Evolutionary conservation across 2,113 vertebrate genomes (phyloP).

Genomic region (Mirounga angustirostris): DNA sequence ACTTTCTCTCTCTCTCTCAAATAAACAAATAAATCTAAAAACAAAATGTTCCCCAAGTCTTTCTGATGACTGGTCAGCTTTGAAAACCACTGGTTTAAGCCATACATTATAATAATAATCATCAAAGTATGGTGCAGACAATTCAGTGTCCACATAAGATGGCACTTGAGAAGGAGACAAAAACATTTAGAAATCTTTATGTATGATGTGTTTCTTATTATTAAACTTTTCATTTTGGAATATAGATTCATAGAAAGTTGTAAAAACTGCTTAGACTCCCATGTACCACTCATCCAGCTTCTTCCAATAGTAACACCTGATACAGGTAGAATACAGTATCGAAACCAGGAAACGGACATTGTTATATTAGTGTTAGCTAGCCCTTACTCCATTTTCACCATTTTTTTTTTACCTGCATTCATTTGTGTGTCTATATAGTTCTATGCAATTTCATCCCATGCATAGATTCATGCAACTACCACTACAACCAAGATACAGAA

Average conservation of each 20-base stretch:
- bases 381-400: neutral
- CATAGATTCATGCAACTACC: neutral
- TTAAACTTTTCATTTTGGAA: constrained; percentile 20
- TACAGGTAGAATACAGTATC: neutral
- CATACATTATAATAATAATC: neutral
- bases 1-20: neutral
- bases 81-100: neutral
- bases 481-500: neutral
- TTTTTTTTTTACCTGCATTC: neutral
- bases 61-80: neutral
- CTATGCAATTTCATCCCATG: neutral
- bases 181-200: neutral
- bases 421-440: neutral
- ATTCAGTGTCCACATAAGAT: neutral
- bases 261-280: neutral
- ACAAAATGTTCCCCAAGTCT: neutral
- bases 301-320: neutral
- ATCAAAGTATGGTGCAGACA: neutral
- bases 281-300: neutral
- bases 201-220: neutral
- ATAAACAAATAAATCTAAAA: neutral
- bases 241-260: neutral
- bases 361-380: neutral
- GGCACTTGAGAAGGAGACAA: neutral
- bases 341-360: neutral